These are phyloP conservation scores for Sebastes aleutianus DNA, from an alignment of 2,797 vertebrate species.

Conservation along the genomic window DNA sequence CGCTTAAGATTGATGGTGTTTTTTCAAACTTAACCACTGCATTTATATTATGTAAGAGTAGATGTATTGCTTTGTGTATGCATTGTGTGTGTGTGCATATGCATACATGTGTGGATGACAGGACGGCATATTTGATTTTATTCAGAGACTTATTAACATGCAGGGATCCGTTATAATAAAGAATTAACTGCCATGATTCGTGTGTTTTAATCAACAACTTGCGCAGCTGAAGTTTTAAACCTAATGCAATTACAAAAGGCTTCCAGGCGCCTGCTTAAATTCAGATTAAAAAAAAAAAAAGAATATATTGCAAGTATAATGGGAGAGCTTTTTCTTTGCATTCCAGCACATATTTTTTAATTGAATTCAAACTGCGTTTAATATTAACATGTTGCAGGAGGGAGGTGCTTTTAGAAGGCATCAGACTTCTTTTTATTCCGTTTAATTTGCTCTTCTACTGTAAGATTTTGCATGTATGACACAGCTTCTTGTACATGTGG, in stretches of 20 bases:
- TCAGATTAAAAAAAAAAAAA: constrained; percentile 56
- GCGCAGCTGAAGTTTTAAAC: constrained; percentile 60
- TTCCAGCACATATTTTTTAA: constrained; percentile 44
- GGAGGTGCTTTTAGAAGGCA: constrained; percentile 2
- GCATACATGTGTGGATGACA: neutral
- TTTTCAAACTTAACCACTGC: neutral
- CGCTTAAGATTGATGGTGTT: constrained; percentile 16
- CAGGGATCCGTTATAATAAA: constrained; percentile 56
- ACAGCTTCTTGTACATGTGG: neutral
- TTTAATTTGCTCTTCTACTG: constrained; percentile 28
- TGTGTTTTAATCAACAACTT: constrained; percentile 69
- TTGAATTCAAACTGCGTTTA: constrained; percentile 60
- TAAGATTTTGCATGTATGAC: neutral
- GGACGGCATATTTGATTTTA: neutral
- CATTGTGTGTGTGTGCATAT: neutral
- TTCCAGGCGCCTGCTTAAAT: constrained; percentile 56
- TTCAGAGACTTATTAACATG: constrained; percentile 46
- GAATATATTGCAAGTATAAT: constrained; percentile 50
- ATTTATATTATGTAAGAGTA: neutral
- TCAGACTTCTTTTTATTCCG: constrained; percentile 41
- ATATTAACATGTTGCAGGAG: constrained; percentile 46
- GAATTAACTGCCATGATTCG: constrained; percentile 52
- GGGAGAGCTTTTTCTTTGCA: constrained; percentile 47
- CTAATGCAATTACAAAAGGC: constrained; percentile 72
- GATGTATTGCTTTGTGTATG: neutral